These are phyloP conservation scores for Antedon mediterranea DNA, from an alignment of 53 echinoderm and acorn worm genomes.

Conservation along the genomic window DNA sequence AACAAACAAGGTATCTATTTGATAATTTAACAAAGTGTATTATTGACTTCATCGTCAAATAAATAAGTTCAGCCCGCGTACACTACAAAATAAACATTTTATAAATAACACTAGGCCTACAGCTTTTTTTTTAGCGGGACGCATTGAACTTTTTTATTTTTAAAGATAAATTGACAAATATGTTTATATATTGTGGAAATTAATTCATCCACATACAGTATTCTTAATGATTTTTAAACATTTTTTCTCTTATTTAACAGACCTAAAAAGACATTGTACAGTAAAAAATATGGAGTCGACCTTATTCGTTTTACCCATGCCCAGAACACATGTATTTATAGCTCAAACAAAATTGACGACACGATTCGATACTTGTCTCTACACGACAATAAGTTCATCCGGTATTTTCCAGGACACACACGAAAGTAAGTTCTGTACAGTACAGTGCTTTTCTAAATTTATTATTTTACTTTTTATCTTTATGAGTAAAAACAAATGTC, in stretches of 20 bases:
- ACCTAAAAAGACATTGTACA: conserved; percentile 92
- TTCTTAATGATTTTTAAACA: neutral
- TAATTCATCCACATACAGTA: neutral
- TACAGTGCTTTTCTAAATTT: too few species aligned
- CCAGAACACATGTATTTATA: conserved; percentile 94
- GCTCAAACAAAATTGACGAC: conserved; percentile 94
- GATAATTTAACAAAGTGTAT: too few species aligned
- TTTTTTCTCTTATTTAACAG: conserved; percentile 20
- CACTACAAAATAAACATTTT: too few species aligned
- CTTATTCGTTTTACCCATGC: conserved; percentile 95
- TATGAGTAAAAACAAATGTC: too few species aligned
- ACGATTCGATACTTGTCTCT: conserved; percentile 85
- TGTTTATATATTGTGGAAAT: too few species aligned
- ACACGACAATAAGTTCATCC: conserved; percentile 93
- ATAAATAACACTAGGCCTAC: too few species aligned
- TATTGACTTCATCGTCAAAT: too few species aligned
- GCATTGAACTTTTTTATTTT: too few species aligned
- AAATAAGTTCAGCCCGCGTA: too few species aligned
- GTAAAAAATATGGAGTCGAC: conserved; percentile 98
- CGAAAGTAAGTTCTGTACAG: conserved; percentile 65
- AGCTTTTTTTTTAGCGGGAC: too few species aligned
- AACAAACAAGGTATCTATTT: too few species aligned
- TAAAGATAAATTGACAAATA: neutral
- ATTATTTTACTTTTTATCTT: too few species aligned
- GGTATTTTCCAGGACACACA: conserved; percentile 97